A percentile compares a stretch with the other conserved stretches of the same genome.
Evolutionary conservation across 2,797 vertebrate genomes (phyloP).

Genomic region (Valencia hispanica): DNA sequence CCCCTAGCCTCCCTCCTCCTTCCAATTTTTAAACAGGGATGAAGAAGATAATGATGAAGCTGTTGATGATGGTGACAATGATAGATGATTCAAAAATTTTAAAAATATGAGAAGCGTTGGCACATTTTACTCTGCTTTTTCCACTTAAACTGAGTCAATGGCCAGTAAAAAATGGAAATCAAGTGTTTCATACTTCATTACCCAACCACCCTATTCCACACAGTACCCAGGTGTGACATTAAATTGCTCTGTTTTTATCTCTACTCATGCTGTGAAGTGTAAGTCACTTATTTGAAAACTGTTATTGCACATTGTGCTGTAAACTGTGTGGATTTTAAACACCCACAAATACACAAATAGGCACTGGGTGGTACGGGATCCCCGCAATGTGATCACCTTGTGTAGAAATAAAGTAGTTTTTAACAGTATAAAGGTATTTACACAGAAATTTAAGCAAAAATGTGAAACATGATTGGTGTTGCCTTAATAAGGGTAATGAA

Average conservation of each 20-base stretch:
- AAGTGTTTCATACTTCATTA: conserved; percentile 58
- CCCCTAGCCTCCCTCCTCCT: too few species aligned
- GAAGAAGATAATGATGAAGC: conserved; percentile 27
- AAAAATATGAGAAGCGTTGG: not conserved
- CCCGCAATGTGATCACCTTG: not conserved
- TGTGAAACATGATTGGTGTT: not conserved
- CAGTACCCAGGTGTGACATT: conserved; percentile 46
- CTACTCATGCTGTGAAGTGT: not conserved
- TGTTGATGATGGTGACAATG: conserved; percentile 2
- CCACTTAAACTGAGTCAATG: conserved; percentile 40
- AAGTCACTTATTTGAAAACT: not conserved
- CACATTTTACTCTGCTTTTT: conserved; percentile 2
- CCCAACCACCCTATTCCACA: conserved; percentile 31
- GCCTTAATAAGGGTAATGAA: not conserved
- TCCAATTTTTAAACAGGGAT: conserved; percentile 30
- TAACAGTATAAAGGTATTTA: not conserved
- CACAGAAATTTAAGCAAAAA: not conserved
- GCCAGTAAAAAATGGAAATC: conserved; percentile 36
- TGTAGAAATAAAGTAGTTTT: not conserved
- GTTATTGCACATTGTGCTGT: not conserved
- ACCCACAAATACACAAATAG: not conserved
- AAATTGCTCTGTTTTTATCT: conserved; percentile 21
- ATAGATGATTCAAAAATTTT: conserved; percentile 31
- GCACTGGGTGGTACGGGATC: not conserved
- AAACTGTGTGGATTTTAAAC: not conserved